Percentiles rank a stretch among this genome's conserved stretches.
Evolutionary conservation across 2,113 vertebrate species (phyloP).

Genomic region (Telmatochromis sp.): DNA sequence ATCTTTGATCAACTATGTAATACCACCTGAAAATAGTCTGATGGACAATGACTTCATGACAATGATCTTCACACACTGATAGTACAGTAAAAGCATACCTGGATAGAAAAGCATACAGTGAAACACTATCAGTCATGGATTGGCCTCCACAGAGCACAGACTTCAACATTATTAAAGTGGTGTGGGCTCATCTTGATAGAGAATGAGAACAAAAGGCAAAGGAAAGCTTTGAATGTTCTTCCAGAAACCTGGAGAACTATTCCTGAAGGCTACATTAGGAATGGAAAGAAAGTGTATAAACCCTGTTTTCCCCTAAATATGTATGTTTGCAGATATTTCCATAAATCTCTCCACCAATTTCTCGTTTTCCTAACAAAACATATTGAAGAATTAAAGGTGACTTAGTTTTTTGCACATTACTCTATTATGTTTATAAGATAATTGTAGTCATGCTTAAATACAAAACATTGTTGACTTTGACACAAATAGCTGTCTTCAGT

Average conservation of each 20-base stretch:
- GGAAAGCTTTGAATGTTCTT: background rate
- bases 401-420: background rate
- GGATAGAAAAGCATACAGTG: background rate
- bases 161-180: background rate
- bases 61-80: background rate
- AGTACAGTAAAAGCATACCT: background rate
- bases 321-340: background rate
- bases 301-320: background rate
- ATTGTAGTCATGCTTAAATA: background rate
- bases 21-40: accelerated
- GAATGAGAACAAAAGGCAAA: background rate
- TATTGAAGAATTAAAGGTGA: background rate
- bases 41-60: background rate
- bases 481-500: background rate
- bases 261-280: background rate
- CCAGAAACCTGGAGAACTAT: background rate
- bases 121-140: background rate
- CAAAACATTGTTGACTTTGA: background rate
- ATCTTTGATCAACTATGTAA: background rate
- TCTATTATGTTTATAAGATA: background rate
- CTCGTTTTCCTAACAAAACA: background rate
- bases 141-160: background rate
- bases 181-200: background rate
- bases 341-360: background rate
- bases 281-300: background rate